phyloP scores from a whole-genome alignment of 2,113 vertebrate species.

The Bolborhynchus lineola region DNA sequence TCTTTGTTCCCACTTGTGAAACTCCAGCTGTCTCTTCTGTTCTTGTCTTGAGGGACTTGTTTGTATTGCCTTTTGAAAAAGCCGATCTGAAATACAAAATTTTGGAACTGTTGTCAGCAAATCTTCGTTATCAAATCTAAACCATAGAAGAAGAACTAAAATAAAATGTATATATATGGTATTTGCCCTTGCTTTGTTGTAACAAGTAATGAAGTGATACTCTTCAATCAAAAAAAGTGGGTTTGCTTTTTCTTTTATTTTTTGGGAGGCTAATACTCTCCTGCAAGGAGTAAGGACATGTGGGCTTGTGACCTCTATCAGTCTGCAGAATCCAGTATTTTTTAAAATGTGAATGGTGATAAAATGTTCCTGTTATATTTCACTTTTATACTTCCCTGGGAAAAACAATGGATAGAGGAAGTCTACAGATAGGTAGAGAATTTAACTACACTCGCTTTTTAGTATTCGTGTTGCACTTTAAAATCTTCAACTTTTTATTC shows the following conservation, averaged over 20 bases:
- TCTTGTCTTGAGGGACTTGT: conserved; percentile 71
- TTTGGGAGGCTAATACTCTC: neutral
- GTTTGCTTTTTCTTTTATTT: neutral
- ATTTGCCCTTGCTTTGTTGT: neutral
- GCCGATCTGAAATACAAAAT: conserved; percentile 81
- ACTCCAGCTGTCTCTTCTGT: conserved; percentile 87
- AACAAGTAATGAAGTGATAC: neutral
- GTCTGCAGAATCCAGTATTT: neutral
- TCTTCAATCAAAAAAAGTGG: neutral
- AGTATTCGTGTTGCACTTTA: neutral
- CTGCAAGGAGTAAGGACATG: neutral
- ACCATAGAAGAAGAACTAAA: neutral
- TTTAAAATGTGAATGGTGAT: neutral
- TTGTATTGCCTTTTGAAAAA: conserved; percentile 91
- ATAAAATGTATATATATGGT: neutral
- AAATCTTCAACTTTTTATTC: neutral
- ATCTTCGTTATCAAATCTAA: neutral
- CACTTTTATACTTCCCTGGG: neutral
- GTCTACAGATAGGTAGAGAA: neutral
- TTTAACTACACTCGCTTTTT: neutral
- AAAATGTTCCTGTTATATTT: neutral
- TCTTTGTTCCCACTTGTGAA: conserved; percentile 80
- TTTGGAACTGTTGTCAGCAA: conserved; percentile 7
- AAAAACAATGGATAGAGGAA: neutral
- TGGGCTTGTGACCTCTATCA: neutral